Evolutionary conservation across 2,888 invertebrate genomes (phyloP), one percentile per base, ranked within the genome.

Genomic region (Dicyrtoma fusca): DNA sequence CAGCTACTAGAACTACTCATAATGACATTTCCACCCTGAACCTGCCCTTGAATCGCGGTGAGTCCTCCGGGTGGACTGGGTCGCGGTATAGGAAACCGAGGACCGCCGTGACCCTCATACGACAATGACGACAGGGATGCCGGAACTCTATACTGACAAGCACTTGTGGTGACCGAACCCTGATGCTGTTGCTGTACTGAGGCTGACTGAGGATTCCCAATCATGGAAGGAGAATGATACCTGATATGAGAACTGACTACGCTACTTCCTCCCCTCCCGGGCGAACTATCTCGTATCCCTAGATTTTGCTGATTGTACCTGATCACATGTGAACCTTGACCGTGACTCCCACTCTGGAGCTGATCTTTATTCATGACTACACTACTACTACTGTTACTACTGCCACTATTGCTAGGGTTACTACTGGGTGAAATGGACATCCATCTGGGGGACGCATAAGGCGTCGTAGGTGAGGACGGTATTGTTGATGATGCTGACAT

Each of bases 351-450:
- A n/a, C n/a, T n/a, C n/a, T n/a, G n/a, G n/a, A n/a, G n/a, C n/a
- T n/a, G n/a, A n/a, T n/a, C n/a, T n/a, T n/a, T n/a, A n/a, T n/a
- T n/a, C n/a, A n/a, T n/a, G n/a, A n/a, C n/a, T n/a, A 23, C 42
- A 34, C 25, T 45, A 23, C 21, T 63, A 26, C 61, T 55, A 65
- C 13, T 69, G 26, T 23, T 25, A 66, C n/a, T 70, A 51, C 42
- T 66, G 69, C 66, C 61, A 21, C 44, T 71, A 66, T 44, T 62
- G 2, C 34, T 68, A 19, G 45, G 42, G 34, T 63, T 57, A 64
- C 19, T 51, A 45, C 59, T 69, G 45, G 42, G 47, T 45, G 49
- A 45, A 55, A 53, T 62, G 14, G 62, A 19, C 66, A 65, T 63
- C 61, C 63, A 65, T 6, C 61, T 44, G 14, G 61, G 17, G 34